These are phyloP conservation scores for Caerostris extrusa DNA, from an alignment of 1,140 invertebrate genomes.

Conservation along the genomic window DNA sequence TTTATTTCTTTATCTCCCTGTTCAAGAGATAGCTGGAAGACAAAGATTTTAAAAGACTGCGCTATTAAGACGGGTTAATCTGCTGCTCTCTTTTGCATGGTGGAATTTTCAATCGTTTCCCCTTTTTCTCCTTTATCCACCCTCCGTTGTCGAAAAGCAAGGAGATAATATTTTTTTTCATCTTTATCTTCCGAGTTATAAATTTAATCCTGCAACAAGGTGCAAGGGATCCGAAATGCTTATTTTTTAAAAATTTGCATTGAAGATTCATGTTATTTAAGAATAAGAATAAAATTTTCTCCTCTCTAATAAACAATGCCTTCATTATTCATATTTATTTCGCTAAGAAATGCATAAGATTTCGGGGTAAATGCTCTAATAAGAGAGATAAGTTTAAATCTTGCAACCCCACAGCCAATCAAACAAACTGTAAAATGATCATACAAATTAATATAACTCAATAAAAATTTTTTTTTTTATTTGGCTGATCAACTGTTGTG, in stretches of 20 bases:
- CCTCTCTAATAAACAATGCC: background rate
- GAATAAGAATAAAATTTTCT: background rate
- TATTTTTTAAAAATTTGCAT: background rate
- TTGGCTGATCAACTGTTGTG: no score
- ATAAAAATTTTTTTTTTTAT: no score
- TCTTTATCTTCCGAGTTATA: background rate
- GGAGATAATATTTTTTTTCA: background rate
- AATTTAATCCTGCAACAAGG: conserved; percentile 17
- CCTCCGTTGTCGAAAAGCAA: background rate
- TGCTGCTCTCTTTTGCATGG: background rate
- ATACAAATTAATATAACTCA: no score
- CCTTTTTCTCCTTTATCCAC: background rate
- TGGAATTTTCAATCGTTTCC: conserved; percentile 38
- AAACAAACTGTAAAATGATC: no score
- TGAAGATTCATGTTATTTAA: background rate
- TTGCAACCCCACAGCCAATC: no score
- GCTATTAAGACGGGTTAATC: conserved; percentile 55
- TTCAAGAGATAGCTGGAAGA: background rate
- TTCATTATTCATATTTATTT: background rate
- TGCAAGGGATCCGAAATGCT: background rate
- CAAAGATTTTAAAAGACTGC: conserved; percentile 38
- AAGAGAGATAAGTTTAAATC: no score
- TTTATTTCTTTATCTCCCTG: background rate
- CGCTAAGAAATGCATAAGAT: background rate
- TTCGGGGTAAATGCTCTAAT: no score